A percentile compares a stretch with the other conserved stretches of the same genome.
phyloP scores from a whole-genome alignment of 2,113 vertebrate species.

The Pelmatolapia mariae region DNA sequence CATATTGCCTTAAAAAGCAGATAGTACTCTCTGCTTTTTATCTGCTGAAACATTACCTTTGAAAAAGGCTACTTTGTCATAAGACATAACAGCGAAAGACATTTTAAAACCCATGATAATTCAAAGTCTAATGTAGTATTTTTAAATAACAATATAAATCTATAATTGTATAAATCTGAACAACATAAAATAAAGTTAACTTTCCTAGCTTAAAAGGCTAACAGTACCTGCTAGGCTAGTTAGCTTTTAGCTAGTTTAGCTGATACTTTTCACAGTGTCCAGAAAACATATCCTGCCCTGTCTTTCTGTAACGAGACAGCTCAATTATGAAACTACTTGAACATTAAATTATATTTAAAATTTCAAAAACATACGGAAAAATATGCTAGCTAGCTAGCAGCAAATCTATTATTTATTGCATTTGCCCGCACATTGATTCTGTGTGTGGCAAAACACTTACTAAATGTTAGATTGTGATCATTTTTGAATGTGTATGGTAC shows the following conservation, averaged over 20 bases:
- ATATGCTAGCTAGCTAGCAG: background rate
- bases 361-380: background rate
- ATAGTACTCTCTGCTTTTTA: no score
- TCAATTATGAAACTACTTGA: background rate
- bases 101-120: background rate
- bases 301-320: background rate
- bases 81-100: accelerated
- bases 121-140: background rate
- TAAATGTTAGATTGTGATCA: background rate
- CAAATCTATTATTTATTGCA: background rate
- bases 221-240: background rate
- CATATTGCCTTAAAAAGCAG: background rate
- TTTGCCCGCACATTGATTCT: background rate
- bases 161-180: background rate
- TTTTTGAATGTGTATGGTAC: background rate
- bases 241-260: background rate
- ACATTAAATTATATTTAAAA: background rate
- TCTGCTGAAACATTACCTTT: background rate
- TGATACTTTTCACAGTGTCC: background rate
- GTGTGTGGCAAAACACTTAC: background rate
- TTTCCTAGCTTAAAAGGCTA: background rate
- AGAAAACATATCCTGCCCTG: background rate
- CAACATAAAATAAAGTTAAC: accelerated
- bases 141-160: background rate
- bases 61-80: background rate